These are phyloP conservation scores for Ladona fulva DNA, from an alignment of 1,140 invertebrate species.

Conservation along the genomic window DNA sequence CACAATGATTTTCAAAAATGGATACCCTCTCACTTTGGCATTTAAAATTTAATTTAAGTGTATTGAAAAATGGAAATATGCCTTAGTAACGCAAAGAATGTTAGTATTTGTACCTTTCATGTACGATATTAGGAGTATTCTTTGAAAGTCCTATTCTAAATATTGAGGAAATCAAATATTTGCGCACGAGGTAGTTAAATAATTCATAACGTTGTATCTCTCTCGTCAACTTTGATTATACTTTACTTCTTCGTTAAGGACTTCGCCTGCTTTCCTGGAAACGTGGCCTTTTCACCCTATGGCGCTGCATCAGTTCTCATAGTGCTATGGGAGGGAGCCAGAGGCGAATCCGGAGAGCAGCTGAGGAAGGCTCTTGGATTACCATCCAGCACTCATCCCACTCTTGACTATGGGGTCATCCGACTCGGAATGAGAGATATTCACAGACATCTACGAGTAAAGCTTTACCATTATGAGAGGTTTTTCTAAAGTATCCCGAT, in stretches of 20 bases:
- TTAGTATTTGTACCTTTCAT: no score
- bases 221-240: background rate
- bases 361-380: slow-evolving; percentile 54
- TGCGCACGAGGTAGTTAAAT: no score
- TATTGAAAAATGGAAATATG: no score
- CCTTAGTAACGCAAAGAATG: no score
- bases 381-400: slow-evolving; percentile 33
- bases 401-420: slow-evolving; percentile 52
- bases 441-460: slow-evolving; percentile 61
- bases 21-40: no score
- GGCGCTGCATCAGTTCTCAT: slow-evolving; percentile 64
- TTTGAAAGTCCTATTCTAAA: no score
- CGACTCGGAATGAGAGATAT: slow-evolving; percentile 70
- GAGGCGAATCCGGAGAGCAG: slow-evolving; percentile 55
- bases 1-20: no score
- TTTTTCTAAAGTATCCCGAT: no score
- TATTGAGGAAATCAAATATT: no score
- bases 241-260: slow-evolving; percentile 36
- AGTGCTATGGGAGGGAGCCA: slow-evolving; percentile 64
- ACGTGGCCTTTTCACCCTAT: slow-evolving; percentile 75
- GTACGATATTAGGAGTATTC: no score
- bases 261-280: slow-evolving; percentile 40
- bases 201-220: no score
- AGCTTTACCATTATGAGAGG: slow-evolving; percentile 20
- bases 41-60: no score